phyloP scores from a whole-genome alignment of 2,113 vertebrate species.

The Marmota monax region DNA sequence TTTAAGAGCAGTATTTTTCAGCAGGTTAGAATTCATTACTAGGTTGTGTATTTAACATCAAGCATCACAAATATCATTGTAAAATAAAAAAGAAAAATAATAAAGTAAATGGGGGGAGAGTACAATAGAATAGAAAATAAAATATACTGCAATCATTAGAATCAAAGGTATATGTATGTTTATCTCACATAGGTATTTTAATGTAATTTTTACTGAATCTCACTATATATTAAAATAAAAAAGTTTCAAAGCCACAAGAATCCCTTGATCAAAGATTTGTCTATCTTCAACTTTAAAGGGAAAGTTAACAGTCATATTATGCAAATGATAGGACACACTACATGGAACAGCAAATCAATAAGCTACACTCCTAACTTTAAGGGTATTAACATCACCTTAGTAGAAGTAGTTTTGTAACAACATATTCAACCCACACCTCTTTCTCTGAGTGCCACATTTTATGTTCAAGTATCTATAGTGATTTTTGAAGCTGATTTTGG shows the following conservation, averaged over 20 bases:
- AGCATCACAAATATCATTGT: not conserved
- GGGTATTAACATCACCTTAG: not conserved
- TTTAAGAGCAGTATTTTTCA: not conserved
- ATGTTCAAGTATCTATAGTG: not conserved
- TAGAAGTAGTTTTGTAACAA: not conserved
- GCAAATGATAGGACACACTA: not conserved
- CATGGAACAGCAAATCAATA: not conserved
- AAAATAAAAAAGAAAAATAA: not conserved
- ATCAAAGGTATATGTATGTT: not conserved
- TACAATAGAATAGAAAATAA: not conserved
- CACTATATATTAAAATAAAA: not conserved
- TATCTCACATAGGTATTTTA: not conserved
- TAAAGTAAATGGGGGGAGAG: not conserved
- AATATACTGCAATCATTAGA: not conserved
- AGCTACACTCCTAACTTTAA: not conserved
- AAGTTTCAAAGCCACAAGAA: not conserved
- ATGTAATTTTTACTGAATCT: not conserved
- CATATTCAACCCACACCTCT: not conserved
- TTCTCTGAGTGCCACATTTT: not conserved
- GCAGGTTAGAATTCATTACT: not conserved
- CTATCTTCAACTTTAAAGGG: not conserved
- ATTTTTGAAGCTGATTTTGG: not conserved
- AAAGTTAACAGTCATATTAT: not conserved
- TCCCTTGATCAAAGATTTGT: not conserved
- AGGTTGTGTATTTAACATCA: not conserved